Conservation (phyloP, 2,888 invertebrate genomes). For the Muscina levida region DNA sequence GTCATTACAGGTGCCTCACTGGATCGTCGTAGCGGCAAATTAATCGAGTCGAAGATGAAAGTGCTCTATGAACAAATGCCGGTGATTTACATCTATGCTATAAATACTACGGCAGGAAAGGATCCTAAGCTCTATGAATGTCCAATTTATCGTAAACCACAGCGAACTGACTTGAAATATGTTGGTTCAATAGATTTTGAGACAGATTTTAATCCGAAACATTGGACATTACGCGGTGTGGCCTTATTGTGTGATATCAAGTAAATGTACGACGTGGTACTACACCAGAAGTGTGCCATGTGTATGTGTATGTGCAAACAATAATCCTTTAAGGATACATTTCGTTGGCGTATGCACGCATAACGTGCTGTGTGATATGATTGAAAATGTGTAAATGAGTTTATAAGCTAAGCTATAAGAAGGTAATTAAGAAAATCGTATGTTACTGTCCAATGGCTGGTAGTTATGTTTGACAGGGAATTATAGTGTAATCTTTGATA, state of each 20-base stretch:
- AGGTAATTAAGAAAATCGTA: not conserved
- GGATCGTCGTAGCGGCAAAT: constrained; percentile 91
- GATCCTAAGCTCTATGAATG: constrained; percentile 96
- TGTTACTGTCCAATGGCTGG: too few species aligned
- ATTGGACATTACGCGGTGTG: constrained; percentile 98
- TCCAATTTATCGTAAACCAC: constrained; percentile 97
- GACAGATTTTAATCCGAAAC: constrained; percentile 94
- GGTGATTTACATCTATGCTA: constrained; percentile 96
- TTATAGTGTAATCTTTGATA: too few species aligned
- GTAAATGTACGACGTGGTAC: too few species aligned
- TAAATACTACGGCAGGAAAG: constrained; percentile 95
- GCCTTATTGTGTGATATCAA: constrained; percentile 97
- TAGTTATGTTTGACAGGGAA: too few species aligned
- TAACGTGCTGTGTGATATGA: constrained; percentile 35
- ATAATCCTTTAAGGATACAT: constrained; percentile 43
- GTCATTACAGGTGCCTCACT: constrained; percentile 85
- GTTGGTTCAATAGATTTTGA: constrained; percentile 97
- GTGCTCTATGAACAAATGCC: constrained; percentile 97
- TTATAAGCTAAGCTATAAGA: not conserved
- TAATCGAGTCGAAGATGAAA: constrained; percentile 96
- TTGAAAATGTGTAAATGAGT: not conserved
- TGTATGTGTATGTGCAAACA: constrained; percentile 27
- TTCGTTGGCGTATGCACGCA: constrained; percentile 44
- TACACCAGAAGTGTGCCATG: too few species aligned
- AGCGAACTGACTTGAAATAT: constrained; percentile 96